phyloP scores from a whole-genome alignment of 2,113 vertebrate genomes.

The Poecilia latipinna region DNA sequence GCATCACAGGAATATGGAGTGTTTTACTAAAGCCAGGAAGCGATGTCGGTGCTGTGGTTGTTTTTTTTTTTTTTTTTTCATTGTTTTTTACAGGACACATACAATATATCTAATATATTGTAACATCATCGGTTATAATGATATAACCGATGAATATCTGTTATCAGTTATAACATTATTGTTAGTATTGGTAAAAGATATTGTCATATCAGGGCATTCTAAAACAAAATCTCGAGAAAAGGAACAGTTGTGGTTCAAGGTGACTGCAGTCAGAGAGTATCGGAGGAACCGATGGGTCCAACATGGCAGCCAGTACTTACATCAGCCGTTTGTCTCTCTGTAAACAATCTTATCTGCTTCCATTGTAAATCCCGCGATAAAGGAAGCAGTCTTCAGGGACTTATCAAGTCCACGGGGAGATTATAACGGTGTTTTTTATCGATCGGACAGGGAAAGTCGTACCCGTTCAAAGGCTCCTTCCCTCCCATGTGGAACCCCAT shows the following conservation, averaged over 20 bases:
- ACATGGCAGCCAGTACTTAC: not conserved
- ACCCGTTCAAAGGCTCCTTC: slow-evolving; percentile 88
- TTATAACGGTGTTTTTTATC: not conserved
- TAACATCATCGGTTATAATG: too few species aligned
- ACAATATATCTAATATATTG: too few species aligned
- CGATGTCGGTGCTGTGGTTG: too few species aligned
- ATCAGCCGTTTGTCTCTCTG: not conserved
- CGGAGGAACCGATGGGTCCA: not conserved
- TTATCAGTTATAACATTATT: too few species aligned
- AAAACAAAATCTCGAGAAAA: not conserved
- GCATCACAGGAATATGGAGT: too few species aligned
- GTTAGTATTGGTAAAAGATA: too few species aligned
- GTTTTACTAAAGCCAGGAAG: too few species aligned
- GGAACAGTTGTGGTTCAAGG: not conserved
- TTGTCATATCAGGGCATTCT: not conserved
- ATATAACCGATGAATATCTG: too few species aligned
- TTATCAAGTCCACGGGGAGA: not conserved
- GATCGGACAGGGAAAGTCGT: slow-evolving; percentile 88
- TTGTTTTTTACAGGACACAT: too few species aligned
- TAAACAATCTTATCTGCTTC: not conserved
- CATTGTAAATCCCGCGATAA: not conserved
- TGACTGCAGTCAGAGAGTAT: not conserved
- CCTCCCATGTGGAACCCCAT: slow-evolving; percentile 93
- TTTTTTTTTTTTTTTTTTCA: too few species aligned
- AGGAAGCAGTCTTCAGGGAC: not conserved